Percentiles rank a stretch among this genome's conserved stretches.
Conservation (phyloP, 1,140 invertebrate genomes). For the Gonatopus flavifemur region DNA sequence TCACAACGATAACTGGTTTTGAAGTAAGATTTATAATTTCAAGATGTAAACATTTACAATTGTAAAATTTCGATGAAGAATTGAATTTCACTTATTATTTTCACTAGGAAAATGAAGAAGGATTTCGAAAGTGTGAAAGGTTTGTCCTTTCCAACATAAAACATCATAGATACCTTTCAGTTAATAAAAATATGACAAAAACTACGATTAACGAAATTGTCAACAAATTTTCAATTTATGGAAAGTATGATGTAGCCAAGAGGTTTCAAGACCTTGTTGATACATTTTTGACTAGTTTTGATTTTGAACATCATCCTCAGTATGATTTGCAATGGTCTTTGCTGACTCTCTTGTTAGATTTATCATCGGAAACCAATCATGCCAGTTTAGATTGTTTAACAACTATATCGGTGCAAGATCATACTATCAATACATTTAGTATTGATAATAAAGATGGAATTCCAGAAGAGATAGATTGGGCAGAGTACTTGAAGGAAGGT, state of each 20-base stretch:
- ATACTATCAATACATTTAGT: background rate
- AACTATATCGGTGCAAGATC: slow-evolving; percentile 7
- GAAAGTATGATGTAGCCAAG: slow-evolving; percentile 51
- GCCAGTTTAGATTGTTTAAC: slow-evolving; percentile 31
- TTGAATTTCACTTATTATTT: slow-evolving; percentile 8
- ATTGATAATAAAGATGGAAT: slow-evolving; percentile 32
- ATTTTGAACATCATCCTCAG: slow-evolving; percentile 54
- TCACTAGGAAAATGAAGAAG: slow-evolving; percentile 47
- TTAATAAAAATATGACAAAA: slow-evolving; percentile 49
- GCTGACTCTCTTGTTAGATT: slow-evolving; percentile 45
- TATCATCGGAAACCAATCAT: slow-evolving; percentile 47
- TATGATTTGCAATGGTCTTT: slow-evolving; percentile 54
- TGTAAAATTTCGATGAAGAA: background rate
- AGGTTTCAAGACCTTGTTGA: slow-evolving; percentile 46
- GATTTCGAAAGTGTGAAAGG: slow-evolving; percentile 51
- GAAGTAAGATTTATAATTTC: slow-evolving; percentile 34
- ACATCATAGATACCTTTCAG: slow-evolving; percentile 51
- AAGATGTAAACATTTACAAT: background rate
- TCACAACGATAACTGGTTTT: slow-evolving; percentile 47
- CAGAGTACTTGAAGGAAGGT: slow-evolving; percentile 51
- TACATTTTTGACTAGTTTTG: slow-evolving; percentile 46
- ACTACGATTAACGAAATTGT: slow-evolving; percentile 43
- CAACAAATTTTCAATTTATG: slow-evolving; percentile 54
- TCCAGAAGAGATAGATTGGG: slow-evolving; percentile 53
- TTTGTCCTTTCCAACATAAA: slow-evolving; percentile 54